Evolutionary conservation across 2,797 vertebrate species (phyloP).

Genomic region (Mus minutoides): DNA sequence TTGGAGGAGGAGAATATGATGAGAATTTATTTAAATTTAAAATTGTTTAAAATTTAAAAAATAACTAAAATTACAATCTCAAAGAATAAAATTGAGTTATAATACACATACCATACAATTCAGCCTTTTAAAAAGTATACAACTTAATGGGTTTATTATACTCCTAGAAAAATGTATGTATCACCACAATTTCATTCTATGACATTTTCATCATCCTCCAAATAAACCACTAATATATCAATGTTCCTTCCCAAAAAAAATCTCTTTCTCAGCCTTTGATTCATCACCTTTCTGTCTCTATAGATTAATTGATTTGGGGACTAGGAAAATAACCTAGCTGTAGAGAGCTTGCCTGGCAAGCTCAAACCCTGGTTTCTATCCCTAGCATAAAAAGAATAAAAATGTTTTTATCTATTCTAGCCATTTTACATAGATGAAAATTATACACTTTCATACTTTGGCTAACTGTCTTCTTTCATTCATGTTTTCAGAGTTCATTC

Average conservation of each 20-base stretch:
- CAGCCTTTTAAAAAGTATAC: background rate
- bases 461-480: background rate
- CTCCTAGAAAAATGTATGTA: background rate
- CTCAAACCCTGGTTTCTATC: background rate
- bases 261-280: background rate
- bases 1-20: background rate
- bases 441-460: background rate
- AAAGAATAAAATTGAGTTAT: background rate
- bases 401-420: background rate
- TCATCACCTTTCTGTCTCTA: background rate
- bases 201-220: background rate
- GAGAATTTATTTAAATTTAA: background rate
- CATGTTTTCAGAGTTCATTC: background rate
- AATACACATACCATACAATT: constrained; percentile 25
- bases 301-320: background rate
- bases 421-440: background rate
- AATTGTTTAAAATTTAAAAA: background rate
- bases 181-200: constrained; percentile 30
- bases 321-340: background rate
- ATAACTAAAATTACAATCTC: background rate
- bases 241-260: background rate
- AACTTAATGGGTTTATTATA: background rate
- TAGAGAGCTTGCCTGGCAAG: background rate
- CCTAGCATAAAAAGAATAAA: background rate
- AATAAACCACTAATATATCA: background rate